phyloP scores from a whole-genome alignment of 2,113 vertebrate species.

The Cyprinodon brontotheroides region DNA sequence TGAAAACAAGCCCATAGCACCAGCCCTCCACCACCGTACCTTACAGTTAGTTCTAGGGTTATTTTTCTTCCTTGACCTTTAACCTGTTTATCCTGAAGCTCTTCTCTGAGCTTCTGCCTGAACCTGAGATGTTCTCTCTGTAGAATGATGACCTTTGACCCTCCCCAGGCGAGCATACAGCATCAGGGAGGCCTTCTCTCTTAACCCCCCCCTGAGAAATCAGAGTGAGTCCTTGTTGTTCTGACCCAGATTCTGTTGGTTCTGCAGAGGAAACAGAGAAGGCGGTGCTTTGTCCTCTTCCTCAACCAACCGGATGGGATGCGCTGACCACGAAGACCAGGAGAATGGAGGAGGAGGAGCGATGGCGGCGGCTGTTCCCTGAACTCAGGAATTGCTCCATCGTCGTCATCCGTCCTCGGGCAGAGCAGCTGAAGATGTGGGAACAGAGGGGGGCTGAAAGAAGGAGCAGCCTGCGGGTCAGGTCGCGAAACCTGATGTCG shows the following conservation, averaged over 20 bases:
- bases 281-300: neutral
- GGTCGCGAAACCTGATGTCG: neutral
- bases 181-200: too few species aligned
- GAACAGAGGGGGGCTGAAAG: neutral
- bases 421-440: neutral
- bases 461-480: neutral
- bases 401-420: neutral
- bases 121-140: too few species aligned
- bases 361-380: slow-evolving; percentile 8
- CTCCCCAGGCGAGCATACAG: too few species aligned
- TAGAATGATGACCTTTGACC: too few species aligned
- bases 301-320: neutral
- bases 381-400: slow-evolving; percentile 17
- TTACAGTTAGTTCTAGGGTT: too few species aligned
- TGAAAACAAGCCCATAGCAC: too few species aligned
- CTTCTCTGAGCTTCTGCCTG: too few species aligned
- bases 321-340: neutral
- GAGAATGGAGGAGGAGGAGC: neutral
- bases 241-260: slow-evolving; percentile 1
- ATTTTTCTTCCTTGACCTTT: too few species aligned
- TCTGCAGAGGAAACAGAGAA: neutral
- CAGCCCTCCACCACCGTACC: too few species aligned
- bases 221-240: neutral
- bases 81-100: too few species aligned
- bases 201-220: too few species aligned